Base-by-base conservation (phyloP, 2,113 vertebrate genomes). In the Enhydra lutris region DNA sequence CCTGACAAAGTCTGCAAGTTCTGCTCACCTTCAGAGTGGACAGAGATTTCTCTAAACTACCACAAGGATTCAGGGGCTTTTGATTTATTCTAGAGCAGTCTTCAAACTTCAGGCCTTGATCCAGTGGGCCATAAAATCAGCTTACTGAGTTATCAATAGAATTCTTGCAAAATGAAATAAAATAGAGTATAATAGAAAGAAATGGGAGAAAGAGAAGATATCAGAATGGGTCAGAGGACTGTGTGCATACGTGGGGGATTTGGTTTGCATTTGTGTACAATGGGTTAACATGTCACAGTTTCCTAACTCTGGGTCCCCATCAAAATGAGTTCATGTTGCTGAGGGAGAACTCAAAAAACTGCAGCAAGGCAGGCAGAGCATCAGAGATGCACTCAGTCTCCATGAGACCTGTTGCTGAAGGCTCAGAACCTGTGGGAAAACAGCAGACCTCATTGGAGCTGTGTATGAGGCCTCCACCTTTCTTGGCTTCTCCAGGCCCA, bases 341-440 rank as follows among this genome's bases (percentile, higher is more conserved):
- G 24, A 24, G 20, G 17, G 31, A 6, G 6, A 52, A 45, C 9
- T 23, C 45, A n/a, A 31, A 59, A 50, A 7, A 10, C 13, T 4
- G 0, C 47, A 15, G 11, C 0, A 4, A 23, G 2, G 14, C 24
- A 4, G 23, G 18, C 67, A 31, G 39, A 59, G 12, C 15, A 7
- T 12, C n/a, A 9, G 29, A 45, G 26, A 67, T 12, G 2, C 0
- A 2, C 3, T 21, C 4, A 4, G 18, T 63, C 39, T 24, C 34
- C 20, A 0, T 4, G 18, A 3, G 0, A 3, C 2, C 36, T 13
- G 10, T 2, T 24, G 17, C 7, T 15, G 8, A 20, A 73, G 31
- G 24, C 31, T 39, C 65, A 81, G 73, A 81, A 29, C 52, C 4
- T 9, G 7, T 1, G 13, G 59, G 15, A 31, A 78, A 18, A 29